These are phyloP conservation scores for Drosophila testacea DNA, from an alignment of 2,888 invertebrate species.

Conservation along the genomic window DNA sequence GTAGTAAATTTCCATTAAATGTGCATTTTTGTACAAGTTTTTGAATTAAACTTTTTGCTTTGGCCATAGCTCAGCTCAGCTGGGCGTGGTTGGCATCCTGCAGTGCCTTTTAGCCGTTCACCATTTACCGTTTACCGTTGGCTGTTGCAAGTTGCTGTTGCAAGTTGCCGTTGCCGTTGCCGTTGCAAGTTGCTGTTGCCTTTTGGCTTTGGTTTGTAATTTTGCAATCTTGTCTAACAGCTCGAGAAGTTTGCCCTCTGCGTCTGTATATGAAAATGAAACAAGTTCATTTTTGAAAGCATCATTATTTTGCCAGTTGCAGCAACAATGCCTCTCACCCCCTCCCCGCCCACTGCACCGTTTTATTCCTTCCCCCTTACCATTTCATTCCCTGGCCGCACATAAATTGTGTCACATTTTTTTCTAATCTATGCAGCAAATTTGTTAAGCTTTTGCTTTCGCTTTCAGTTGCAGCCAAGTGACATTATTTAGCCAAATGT, in stretches of 20 bases:
- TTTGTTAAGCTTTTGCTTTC: constrained; percentile 78
- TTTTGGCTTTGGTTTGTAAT: constrained; percentile 65
- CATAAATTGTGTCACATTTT: constrained; percentile 43
- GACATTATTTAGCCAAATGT: constrained; percentile 68
- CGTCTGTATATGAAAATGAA: constrained; percentile 43
- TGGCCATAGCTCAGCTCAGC: constrained; percentile 60
- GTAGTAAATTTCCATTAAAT: constrained; percentile 84
- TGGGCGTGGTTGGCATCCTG: constrained; percentile 40
- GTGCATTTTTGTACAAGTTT: constrained; percentile 83
- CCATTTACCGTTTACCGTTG: constrained; percentile 15
- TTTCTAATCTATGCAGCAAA: constrained; percentile 65
- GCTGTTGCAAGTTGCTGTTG: not conserved
- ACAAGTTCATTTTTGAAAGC: constrained; percentile 72
- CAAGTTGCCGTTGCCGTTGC: not conserved
- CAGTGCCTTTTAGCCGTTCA: constrained; percentile 34
- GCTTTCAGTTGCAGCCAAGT: constrained; percentile 70
- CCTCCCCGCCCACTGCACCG: not conserved
- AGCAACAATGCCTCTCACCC: not conserved
- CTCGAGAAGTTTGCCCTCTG: constrained; percentile 38
- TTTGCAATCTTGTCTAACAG: constrained; percentile 81
- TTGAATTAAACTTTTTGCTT: constrained; percentile 82
- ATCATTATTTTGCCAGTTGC: constrained; percentile 62
- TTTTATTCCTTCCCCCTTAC: not conserved
- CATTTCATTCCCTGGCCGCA: constrained; percentile 16
- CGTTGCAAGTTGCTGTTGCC: constrained; percentile 17